These are phyloP conservation scores for Pycnonotus jocosus DNA, from an alignment of 2,113 vertebrate species.

Conservation along the genomic window DNA sequence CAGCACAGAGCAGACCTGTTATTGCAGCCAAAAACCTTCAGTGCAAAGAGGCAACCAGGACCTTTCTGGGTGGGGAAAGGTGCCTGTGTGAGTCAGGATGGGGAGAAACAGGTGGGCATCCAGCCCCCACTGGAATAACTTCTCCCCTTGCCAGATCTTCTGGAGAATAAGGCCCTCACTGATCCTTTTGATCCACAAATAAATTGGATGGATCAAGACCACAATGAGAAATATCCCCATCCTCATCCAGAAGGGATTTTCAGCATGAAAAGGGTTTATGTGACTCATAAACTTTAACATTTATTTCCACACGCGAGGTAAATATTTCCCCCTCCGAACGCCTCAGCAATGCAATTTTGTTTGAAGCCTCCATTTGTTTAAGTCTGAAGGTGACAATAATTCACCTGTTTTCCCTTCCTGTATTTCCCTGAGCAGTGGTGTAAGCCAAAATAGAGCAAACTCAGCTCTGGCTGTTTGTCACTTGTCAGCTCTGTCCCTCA, in stretches of 20 bases:
- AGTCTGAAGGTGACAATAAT: slow-evolving; percentile 21
- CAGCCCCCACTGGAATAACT: not conserved
- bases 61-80: not conserved
- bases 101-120: not conserved
- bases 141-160: not conserved
- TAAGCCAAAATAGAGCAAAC: not conserved
- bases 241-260: slow-evolving; percentile 23
- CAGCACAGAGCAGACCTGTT: not conserved
- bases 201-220: not conserved
- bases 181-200: not conserved
- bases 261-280: not conserved
- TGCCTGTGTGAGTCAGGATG: not conserved
- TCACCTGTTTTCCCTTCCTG: slow-evolving; percentile 5
- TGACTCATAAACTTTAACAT: slow-evolving; percentile 14
- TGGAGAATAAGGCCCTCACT: not conserved
- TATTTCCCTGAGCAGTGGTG: not conserved
- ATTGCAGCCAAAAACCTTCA: not conserved
- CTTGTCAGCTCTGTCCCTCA: not conserved
- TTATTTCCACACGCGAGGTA: not conserved
- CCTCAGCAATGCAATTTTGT: slow-evolving; percentile 22
- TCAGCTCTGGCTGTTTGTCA: not conserved
- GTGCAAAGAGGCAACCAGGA: not conserved
- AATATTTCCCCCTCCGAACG: slow-evolving; percentile 25
- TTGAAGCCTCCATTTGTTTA: slow-evolving; percentile 49
- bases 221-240: not conserved